Conservation (phyloP, 2,113 vertebrate genomes). For the Psittacula cyanocephala region DNA sequence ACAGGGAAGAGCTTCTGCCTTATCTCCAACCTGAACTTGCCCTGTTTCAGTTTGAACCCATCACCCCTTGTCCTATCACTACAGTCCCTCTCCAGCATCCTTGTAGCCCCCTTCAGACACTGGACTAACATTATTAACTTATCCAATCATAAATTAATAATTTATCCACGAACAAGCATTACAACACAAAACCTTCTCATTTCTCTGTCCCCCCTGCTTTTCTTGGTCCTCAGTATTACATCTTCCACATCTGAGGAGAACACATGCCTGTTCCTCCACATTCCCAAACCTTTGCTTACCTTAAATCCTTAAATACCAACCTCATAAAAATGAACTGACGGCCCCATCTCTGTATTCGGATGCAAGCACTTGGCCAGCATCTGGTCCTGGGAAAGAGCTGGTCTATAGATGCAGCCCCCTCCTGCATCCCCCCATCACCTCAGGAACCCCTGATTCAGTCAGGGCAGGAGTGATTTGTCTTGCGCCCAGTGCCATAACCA, state of each 20-base stretch:
- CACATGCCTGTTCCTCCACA: background rate
- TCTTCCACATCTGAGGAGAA: accelerated
- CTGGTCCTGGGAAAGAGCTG: background rate
- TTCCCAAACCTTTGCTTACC: background rate
- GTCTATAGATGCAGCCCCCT: background rate
- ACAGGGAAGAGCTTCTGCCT: no score
- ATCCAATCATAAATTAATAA: background rate
- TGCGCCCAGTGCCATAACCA: accelerated
- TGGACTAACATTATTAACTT: background rate
- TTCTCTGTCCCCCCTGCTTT: background rate
- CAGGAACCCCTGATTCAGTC: accelerated
- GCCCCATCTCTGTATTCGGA: accelerated
- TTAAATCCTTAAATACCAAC: background rate
- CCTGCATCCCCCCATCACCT: background rate
- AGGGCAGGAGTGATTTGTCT: background rate
- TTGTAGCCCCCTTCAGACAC: background rate
- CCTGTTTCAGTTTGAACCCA: background rate
- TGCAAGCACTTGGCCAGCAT: background rate
- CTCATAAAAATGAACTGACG: accelerated
- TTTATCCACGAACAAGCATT: background rate
- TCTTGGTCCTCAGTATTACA: background rate
- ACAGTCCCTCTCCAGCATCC: background rate
- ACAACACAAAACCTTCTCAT: accelerated
- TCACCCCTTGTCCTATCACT: background rate
- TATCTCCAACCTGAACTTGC: no score